phyloP scores from a whole-genome alignment of 1,140 invertebrate genomes.

The Drosophila guanche region DNA sequence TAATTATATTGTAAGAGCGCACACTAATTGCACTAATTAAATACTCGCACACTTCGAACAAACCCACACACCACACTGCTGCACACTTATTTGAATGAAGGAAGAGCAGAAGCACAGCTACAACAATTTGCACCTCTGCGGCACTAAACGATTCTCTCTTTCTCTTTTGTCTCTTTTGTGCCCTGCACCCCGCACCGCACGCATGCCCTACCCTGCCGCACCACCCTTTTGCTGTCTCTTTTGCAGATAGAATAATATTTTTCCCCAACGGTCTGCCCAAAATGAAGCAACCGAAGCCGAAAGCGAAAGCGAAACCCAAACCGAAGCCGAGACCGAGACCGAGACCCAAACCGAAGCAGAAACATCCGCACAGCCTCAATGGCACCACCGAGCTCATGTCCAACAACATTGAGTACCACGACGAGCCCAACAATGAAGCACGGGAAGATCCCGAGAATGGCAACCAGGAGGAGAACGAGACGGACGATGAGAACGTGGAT shows the following conservation, averaged over 20 bases:
- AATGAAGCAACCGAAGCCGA: conserved; percentile 60
- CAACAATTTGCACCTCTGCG: conserved; percentile 65
- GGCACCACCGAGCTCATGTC: conserved; percentile 66
- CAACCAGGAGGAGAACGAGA: conserved; percentile 10
- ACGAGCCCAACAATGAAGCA: conserved; percentile 55
- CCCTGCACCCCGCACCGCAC: conserved; percentile 45
- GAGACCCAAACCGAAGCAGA: conserved; percentile 28
- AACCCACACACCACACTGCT: conserved; percentile 27
- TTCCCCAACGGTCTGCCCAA: conserved; percentile 80
- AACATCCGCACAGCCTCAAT: conserved; percentile 41
- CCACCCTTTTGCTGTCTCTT: conserved; percentile 35
- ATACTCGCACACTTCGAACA: conserved; percentile 34
- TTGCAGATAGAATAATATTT: conserved; percentile 83
- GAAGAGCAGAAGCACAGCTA: conserved; percentile 5
- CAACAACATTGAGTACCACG: conserved; percentile 74
- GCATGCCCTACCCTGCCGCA: conserved; percentile 20
- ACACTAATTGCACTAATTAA: conserved; percentile 77
- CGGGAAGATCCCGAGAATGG: conserved; percentile 16
- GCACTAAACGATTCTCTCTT: conserved; percentile 66
- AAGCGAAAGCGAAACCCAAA: conserved; percentile 41
- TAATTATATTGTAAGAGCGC: conserved; percentile 28
- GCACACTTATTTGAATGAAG: conserved; percentile 27
- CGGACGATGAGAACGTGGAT: conserved; percentile 11
- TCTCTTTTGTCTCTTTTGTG: conserved; percentile 33
- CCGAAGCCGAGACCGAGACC: conserved; percentile 42